Evolutionary conservation across 2,888 invertebrate species (phyloP).

Genomic region (Pemphredon lugubris): DNA sequence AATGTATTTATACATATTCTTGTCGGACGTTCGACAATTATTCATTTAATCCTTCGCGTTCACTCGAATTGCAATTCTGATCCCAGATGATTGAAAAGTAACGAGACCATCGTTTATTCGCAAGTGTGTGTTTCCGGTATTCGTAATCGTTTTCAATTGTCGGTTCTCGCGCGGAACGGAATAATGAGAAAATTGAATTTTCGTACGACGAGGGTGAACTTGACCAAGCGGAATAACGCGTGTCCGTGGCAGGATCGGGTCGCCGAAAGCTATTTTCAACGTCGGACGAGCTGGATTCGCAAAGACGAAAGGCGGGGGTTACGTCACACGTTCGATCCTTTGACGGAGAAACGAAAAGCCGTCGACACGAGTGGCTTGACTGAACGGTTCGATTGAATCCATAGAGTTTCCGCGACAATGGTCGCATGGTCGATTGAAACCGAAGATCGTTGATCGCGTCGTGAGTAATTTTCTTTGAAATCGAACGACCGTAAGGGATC

Average conservation of each 20-base stretch:
- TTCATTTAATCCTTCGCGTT: too few species aligned
- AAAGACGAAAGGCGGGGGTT: constrained; percentile 13
- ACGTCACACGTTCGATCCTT: constrained; percentile 14
- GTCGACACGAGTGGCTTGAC: neutral
- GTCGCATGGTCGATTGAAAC: constrained; percentile 19
- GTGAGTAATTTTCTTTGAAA: constrained; percentile 34
- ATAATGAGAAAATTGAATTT: constrained; percentile 8
- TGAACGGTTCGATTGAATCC: constrained; percentile 20
- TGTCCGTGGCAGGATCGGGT: constrained; percentile 6
- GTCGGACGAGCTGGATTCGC: constrained; percentile 4
- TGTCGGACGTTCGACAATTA: too few species aligned
- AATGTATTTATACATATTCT: too few species aligned
- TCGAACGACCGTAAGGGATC: neutral
- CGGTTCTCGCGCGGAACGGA: neutral
- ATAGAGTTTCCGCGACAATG: constrained; percentile 11
- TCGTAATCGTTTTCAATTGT: too few species aligned
- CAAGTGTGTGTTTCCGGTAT: too few species aligned
- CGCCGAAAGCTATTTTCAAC: constrained; percentile 17
- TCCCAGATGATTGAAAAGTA: too few species aligned
- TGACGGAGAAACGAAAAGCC: constrained; percentile 15
- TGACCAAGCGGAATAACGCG: neutral
- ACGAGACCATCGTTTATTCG: too few species aligned
- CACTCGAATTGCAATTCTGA: too few species aligned
- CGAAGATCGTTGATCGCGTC: constrained; percentile 31
- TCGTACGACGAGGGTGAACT: neutral